Base-by-base conservation (phyloP, 1,140 invertebrate species). In the Drosophila lacertosa region DNA sequence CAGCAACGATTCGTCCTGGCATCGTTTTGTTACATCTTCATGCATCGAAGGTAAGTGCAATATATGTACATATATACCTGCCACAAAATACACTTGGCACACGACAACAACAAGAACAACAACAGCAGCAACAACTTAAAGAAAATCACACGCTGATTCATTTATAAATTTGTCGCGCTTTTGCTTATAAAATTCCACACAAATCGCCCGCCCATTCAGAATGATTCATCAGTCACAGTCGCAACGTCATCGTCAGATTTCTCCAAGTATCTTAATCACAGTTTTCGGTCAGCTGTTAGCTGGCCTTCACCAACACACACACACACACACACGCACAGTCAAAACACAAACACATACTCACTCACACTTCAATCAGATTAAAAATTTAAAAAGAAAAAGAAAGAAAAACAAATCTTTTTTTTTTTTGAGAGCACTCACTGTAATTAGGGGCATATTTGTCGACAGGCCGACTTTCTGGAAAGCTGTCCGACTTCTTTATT, bases 11-110 rank as follows among this genome's bases (percentile, higher is more conserved):
- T 33, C 44, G 45, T 66, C 70, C 48, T 83, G 82, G 58, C 77
- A 76, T 18, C 80, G 65, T 1, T 63, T 74, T 42, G 76, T 55
- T 7, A 63, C 58, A 73, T 84, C 81, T 86, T 86, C 77, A 86
- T 86, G 69, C 81, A 80, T 81, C 73, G 81, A 86, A 86, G 81
- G 81, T 86, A 22, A 86, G 81, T 66, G 11, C 15, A 29, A 32
- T 7, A n/a, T n/a, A n/a, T n/a, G n/a, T n/a, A n/a, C n/a, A n/a
- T n/a, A n/a, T n/a, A n/a, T n/a, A 33, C 9, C 29, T 10, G 2
- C 20, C 4, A 39, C 16, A 42, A 10, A 16, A 3, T 3, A 24
- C 22, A 5, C 4, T 4, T 7, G 5, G 7, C 5, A 26, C 5
- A 7, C 24, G 24, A 29, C 26, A 29, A 29, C 1, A 7, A 29